Conservation (phyloP, 2,797 vertebrate species). For the Carduelis carduelis region DNA sequence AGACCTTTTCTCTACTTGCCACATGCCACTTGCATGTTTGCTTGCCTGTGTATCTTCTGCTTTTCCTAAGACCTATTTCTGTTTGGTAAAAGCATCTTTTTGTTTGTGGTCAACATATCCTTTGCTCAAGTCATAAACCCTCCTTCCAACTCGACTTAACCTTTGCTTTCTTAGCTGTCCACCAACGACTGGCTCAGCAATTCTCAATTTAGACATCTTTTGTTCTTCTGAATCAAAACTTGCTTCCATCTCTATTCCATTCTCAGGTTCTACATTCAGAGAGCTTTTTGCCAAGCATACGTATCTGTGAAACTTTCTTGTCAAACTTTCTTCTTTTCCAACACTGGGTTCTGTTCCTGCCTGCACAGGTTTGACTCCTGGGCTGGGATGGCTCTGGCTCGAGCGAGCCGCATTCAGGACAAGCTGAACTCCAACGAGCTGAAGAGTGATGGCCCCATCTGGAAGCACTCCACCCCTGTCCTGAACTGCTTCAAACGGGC, state of each 20-base stretch:
- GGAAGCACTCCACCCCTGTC: slow-evolving; percentile 93
- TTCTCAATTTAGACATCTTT: not conserved
- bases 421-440: slow-evolving; percentile 97
- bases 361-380: slow-evolving; percentile 93
- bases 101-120: not conserved
- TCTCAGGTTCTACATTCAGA: not conserved
- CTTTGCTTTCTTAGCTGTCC: not conserved
- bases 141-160: not conserved
- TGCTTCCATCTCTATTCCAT: not conserved
- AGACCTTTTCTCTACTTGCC: not conserved
- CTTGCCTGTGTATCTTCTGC: not conserved
- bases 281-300: not conserved
- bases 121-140: not conserved
- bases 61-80: not conserved
- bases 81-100: not conserved
- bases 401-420: slow-evolving; percentile 96
- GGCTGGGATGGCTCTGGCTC: slow-evolving; percentile 97
- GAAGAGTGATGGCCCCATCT: slow-evolving; percentile 93
- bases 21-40: not conserved
- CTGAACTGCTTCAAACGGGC: slow-evolving; percentile 93
- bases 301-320: not conserved
- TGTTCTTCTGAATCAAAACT: not conserved
- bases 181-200: not conserved
- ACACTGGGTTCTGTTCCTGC: not conserved
- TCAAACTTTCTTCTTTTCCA: not conserved